Conservation (phyloP, 2,797 vertebrate genomes). For the Chelon labrosus region DNA sequence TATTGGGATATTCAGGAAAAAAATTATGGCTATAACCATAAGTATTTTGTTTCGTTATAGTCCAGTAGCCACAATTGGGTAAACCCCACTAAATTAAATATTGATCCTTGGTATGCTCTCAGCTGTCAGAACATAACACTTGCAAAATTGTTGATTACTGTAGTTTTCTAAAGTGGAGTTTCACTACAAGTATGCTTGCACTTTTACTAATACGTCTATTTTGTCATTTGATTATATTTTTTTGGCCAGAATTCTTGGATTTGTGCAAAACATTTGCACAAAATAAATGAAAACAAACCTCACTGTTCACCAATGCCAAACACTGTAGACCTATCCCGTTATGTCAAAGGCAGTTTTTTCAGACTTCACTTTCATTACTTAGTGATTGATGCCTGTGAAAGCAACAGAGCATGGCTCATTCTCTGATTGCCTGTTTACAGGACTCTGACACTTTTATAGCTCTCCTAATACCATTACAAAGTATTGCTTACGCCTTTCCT, state of each 20-base stretch:
- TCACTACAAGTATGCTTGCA: too few species aligned
- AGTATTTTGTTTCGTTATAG: too few species aligned
- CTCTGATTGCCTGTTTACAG: slow-evolving; percentile 76
- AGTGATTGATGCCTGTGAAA: slow-evolving; percentile 71
- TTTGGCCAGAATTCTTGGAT: slow-evolving; percentile 8
- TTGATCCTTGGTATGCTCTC: too few species aligned
- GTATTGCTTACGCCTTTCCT: slow-evolving; percentile 72
- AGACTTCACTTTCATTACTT: slow-evolving; percentile 65
- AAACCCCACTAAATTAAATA: slow-evolving; percentile 3
- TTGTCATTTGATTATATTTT: not conserved
- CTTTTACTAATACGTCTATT: not conserved
- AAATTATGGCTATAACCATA: too few species aligned
- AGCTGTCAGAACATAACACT: not conserved
- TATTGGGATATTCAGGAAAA: too few species aligned
- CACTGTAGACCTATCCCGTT: slow-evolving; percentile 48
- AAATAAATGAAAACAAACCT: slow-evolving; percentile 29
- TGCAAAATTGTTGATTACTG: not conserved
- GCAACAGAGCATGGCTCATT: slow-evolving; percentile 71
- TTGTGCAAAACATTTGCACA: slow-evolving; percentile 7
- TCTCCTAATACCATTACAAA: slow-evolving; percentile 78
- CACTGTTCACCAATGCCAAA: slow-evolving; percentile 42
- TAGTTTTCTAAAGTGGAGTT: too few species aligned
- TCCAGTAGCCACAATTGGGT: not conserved
- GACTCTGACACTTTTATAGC: slow-evolving; percentile 78
- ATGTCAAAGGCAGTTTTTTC: slow-evolving; percentile 53